Conservation (phyloP, 2,888 invertebrate species). For the Agonopterix alstromeriana region DNA sequence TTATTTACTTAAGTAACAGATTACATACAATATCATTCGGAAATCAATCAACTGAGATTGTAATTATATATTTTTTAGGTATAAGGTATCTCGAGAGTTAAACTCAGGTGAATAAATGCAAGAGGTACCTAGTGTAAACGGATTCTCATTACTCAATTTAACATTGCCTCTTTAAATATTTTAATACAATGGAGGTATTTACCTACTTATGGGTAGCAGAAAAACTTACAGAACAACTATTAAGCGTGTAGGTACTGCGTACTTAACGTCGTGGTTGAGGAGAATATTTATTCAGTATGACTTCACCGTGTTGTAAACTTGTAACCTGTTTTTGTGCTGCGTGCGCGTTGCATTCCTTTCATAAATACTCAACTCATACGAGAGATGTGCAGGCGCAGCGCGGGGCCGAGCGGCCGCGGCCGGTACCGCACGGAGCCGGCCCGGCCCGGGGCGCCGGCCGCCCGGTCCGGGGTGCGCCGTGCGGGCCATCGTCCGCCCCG, state of each 20-base stretch:
- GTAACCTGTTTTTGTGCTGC: conserved; percentile 29
- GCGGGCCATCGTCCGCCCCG: conserved; percentile 42
- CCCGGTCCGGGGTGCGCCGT: conserved; percentile 6
- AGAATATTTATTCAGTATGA: conserved; percentile 37
- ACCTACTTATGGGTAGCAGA: conserved; percentile 8
- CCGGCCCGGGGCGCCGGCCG: conserved; percentile 2
- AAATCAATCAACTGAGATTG: too few species aligned
- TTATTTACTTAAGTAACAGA: too few species aligned
- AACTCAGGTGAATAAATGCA: too few species aligned
- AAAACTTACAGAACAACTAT: conserved; percentile 29
- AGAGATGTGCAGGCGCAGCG: conserved; percentile 25
- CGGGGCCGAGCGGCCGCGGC: neutral
- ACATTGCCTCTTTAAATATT: conserved; percentile 8
- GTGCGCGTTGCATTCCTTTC: conserved; percentile 55
- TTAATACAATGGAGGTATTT: conserved; percentile 8
- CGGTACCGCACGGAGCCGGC: conserved; percentile 4
- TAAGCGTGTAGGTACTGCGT: conserved; percentile 21
- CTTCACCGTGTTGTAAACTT: conserved; percentile 45
- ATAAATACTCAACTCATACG: conserved; percentile 25
- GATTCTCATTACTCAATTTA: too few species aligned
- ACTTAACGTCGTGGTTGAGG: conserved; percentile 41
- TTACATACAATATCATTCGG: too few species aligned
- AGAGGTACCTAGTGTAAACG: too few species aligned
- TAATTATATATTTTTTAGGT: too few species aligned
- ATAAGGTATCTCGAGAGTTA: too few species aligned